Evolutionary conservation across 2,888 invertebrate species (phyloP).

Genomic region (Andrena chrysosceles): DNA sequence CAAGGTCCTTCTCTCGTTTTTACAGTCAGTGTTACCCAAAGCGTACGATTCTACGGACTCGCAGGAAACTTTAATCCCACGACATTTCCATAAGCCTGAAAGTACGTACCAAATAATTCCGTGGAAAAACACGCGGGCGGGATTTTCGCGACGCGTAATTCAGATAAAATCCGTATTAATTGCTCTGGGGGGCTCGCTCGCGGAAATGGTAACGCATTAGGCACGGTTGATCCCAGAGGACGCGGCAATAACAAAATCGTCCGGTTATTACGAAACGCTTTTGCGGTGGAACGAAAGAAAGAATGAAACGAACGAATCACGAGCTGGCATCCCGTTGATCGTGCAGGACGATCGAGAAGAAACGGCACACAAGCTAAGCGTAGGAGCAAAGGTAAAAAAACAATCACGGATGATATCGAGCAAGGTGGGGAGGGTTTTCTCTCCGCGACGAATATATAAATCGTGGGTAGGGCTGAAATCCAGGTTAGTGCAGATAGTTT

Average conservation of each 20-base stretch:
- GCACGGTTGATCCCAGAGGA: no score
- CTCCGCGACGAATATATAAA: slow-evolving; percentile 77
- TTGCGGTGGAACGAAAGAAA: slow-evolving; percentile 26
- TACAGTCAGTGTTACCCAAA: neutral
- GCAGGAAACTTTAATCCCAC: neutral
- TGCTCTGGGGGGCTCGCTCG: no score
- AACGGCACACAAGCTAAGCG: slow-evolving; percentile 49
- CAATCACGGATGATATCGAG: slow-evolving; percentile 63
- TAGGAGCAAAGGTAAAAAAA: slow-evolving; percentile 63
- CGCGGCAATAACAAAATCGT: neutral
- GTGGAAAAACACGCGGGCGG: neutral
- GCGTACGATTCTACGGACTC: neutral
- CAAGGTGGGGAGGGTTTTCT: slow-evolving; percentile 73
- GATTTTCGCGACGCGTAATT: neutral
- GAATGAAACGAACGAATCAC: slow-evolving; percentile 30
- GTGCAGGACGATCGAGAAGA: slow-evolving; percentile 45
- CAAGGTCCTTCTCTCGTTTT: neutral
- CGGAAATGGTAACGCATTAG: neutral
- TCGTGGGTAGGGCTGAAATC: slow-evolving; percentile 74
- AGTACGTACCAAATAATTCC: neutral
- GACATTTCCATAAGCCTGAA: neutral
- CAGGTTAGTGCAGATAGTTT: slow-evolving; percentile 75
- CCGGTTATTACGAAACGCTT: slow-evolving; percentile 19
- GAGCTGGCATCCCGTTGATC: slow-evolving; percentile 60
- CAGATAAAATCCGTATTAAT: neutral